Base-by-base conservation (phyloP, 2,888 invertebrate species). In the Lapara coniferarum region DNA sequence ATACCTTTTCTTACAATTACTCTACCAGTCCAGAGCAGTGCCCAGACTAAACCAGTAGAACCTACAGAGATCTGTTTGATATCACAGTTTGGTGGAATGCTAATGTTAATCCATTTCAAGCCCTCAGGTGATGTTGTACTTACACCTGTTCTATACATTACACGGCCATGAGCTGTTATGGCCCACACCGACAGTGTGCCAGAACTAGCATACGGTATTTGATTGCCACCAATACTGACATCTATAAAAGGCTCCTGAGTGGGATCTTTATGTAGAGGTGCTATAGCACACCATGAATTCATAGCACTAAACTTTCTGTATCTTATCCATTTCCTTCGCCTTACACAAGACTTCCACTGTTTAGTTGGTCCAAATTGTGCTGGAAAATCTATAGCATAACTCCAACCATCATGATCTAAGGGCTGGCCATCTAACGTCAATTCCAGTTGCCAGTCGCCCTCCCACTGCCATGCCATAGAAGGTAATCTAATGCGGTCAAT, bases 401-500 rank as follows among this genome's bases (percentile, higher is more conserved):
- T 97, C 98, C 98, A 98, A 16, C 98, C 98, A 93, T 98, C 97
- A 86, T 97, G 97, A 81, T 97, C 97, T 72, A 98, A 91, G 4
- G 97, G 97, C 81, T 98, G 97, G 19, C 98, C 98, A 86, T 97
- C 97, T 77, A 97, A 92, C 6, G 97, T 96, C 25, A 97, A 94
- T 84, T 98, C 98, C 70, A 98, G 93, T 79, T 97, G 96, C 98
- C 98, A 98, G 77, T 98, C 98, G 4, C 97, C 97, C 92, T 99
- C 98, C 98, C 98, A 99, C 82, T 98, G 97, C 98, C 98, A 99
- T 16, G 98, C 98, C 96, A 98, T 97, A 0, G 98, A 98, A 8
- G 98, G 98, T 66, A 98, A 90, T 73, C 97, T 94, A 72, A 98
- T 97, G 85, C 96, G 96, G 79, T 97, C 96, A 75, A 97, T 96